A percentile compares a stretch with the other conserved stretches of the same genome.
phyloP scores from a whole-genome alignment of 2,888 invertebrate genomes.

The Ecliptopera silaceata region DNA sequence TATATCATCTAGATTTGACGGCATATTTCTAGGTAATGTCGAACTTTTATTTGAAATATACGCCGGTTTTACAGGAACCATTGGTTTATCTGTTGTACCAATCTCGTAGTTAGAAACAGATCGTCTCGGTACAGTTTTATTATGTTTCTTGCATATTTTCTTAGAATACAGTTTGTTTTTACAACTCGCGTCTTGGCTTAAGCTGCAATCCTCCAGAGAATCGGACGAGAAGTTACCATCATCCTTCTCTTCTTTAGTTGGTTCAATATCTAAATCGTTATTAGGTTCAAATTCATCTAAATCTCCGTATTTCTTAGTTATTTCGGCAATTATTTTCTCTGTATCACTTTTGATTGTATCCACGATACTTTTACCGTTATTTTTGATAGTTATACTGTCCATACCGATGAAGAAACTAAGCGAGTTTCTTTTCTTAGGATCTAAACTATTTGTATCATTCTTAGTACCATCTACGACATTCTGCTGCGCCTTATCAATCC shows the following conservation, averaged over 20 bases:
- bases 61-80: slow-evolving; percentile 65
- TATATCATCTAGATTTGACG: slow-evolving; percentile 79
- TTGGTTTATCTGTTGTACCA: slow-evolving; percentile 72
- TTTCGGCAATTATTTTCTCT: slow-evolving; percentile 86
- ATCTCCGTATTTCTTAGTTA: slow-evolving; percentile 85
- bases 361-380: slow-evolving; percentile 81
- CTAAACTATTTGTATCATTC: slow-evolving; percentile 64
- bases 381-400: slow-evolving; percentile 71
- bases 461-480: slow-evolving; percentile 43
- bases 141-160: slow-evolving; percentile 80
- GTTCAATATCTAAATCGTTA: slow-evolving; percentile 67
- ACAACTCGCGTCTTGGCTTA: slow-evolving; percentile 79
- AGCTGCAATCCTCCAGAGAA: slow-evolving; percentile 88
- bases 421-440: slow-evolving; percentile 82
- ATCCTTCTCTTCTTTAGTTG: slow-evolving; percentile 76
- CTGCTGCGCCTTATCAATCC: slow-evolving; percentile 77
- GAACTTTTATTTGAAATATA: slow-evolving; percentile 71
- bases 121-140: slow-evolving; percentile 81
- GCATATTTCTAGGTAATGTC: slow-evolving; percentile 78
- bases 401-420: slow-evolving; percentile 86
- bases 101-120: slow-evolving; percentile 92
- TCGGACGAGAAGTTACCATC: slow-evolving; percentile 91
- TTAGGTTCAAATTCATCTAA: slow-evolving; percentile 77
- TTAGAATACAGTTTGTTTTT: slow-evolving; percentile 79
- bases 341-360: slow-evolving; percentile 85